A percentile compares a stretch with the other conserved stretches of the same genome.
These are phyloP conservation scores for Caenorhabditis japonica DNA, from an alignment of 2,888 invertebrate genomes.

Conservation along the genomic window DNA sequence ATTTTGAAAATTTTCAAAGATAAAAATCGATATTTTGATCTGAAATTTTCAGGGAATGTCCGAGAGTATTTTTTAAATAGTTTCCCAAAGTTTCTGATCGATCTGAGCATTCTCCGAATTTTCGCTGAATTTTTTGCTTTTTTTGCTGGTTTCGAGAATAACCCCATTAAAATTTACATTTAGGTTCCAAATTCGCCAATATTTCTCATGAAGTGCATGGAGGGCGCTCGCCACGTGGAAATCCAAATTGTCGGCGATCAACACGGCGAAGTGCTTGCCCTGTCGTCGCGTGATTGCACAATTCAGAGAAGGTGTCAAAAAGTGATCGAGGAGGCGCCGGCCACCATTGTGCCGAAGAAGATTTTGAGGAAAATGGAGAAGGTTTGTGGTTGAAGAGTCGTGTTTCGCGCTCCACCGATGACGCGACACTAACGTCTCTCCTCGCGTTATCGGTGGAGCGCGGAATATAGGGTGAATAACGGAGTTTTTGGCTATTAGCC, in stretches of 20 bases:
- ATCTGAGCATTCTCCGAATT: too few relatives aligned
- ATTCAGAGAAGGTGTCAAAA: conserved; percentile 98
- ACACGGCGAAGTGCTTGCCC: conserved; percentile 95
- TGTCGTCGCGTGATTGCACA: conserved; percentile 98
- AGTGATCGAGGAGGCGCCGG: conserved; percentile 98
- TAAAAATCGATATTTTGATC: too few relatives aligned
- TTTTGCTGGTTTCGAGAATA: neutral
- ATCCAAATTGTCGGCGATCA: conserved; percentile 93
- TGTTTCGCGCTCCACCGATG: neutral
- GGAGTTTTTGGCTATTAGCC: too few relatives aligned
- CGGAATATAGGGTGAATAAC: too few relatives aligned
- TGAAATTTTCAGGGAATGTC: too few relatives aligned
- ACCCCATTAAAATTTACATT: neutral
- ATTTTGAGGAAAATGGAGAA: conserved; percentile 94
- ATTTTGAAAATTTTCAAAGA: too few relatives aligned
- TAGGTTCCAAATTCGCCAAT: conserved; percentile 96
- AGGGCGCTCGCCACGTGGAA: conserved; percentile 94
- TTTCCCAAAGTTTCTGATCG: too few relatives aligned
- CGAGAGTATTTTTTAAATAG: too few relatives aligned
- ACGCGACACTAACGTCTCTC: neutral
- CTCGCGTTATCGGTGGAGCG: too few relatives aligned
- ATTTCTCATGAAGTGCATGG: conserved; percentile 97
- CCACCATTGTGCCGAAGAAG: conserved; percentile 89
- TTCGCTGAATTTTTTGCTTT: too few relatives aligned
- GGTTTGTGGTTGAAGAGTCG: conserved; percentile 14